phyloP scores from a whole-genome alignment of 2,113 vertebrate species.

The Plestiodon gilberti region DNA sequence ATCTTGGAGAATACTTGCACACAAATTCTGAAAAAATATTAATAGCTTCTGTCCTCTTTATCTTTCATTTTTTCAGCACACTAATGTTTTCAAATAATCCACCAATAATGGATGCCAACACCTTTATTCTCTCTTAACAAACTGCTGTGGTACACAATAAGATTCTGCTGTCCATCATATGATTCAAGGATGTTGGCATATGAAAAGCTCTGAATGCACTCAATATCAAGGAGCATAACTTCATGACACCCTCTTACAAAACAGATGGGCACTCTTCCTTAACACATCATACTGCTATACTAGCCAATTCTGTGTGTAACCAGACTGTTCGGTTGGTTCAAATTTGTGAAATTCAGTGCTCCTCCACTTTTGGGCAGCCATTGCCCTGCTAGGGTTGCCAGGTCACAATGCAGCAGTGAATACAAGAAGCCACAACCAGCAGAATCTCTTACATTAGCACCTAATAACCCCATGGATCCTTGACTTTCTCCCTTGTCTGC shows the following conservation, averaged over 20 bases:
- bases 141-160: background rate
- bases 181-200: background rate
- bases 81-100: background rate
- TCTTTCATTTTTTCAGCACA: background rate
- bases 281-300: background rate
- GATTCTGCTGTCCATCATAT: background rate
- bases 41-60: background rate
- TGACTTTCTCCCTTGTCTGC: too few relatives aligned
- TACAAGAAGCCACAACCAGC: too few relatives aligned
- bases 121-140: background rate
- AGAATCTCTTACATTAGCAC: too few relatives aligned
- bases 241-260: background rate
- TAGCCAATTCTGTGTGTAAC: background rate
- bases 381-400: too few relatives aligned
- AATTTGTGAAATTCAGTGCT: too few relatives aligned
- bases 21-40: background rate
- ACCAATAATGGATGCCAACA: background rate
- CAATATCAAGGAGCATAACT: background rate
- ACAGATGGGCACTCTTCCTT: background rate
- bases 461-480: too few relatives aligned
- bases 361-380: too few relatives aligned
- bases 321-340: too few relatives aligned
- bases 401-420: too few relatives aligned
- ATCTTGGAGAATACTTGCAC: background rate
- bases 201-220: background rate